These are phyloP conservation scores for Escarpia spicata DNA, from an alignment of 2,888 invertebrate species.

Conservation along the genomic window DNA sequence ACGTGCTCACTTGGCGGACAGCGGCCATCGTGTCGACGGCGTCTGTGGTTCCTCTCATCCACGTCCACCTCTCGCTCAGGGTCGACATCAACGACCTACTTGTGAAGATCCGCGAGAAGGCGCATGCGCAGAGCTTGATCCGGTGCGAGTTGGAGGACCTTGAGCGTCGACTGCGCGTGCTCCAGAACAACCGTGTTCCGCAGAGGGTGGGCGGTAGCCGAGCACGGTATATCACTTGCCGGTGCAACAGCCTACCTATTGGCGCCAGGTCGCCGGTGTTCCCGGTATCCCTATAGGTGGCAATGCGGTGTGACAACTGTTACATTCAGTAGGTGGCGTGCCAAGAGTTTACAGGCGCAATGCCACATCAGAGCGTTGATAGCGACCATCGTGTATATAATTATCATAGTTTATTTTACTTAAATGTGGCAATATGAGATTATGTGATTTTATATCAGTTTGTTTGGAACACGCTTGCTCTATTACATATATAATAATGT, in stretches of 20 bases:
- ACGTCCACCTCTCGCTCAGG: not conserved
- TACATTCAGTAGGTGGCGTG: no score
- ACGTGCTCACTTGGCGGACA: not conserved
- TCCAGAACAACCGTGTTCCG: not conserved
- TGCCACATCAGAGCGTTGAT: no score
- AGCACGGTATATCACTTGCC: not conserved
- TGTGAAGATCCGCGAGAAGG: not conserved
- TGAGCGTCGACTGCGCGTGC: not conserved
- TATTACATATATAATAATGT: no score
- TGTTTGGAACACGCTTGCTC: no score
- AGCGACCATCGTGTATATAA: no score
- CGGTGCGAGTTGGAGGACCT: not conserved
- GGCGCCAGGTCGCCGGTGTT: not conserved
- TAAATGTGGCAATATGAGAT: no score
- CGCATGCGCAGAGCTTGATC: not conserved
- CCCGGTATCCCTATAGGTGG: not conserved
- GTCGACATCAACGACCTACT: constrained; percentile 10
- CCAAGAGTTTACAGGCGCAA: no score
- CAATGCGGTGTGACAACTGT: not conserved
- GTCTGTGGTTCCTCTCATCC: not conserved
- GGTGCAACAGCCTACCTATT: not conserved
- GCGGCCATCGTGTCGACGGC: not conserved
- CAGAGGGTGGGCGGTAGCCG: not conserved
- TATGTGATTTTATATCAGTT: no score
- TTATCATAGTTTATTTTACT: no score